phyloP scores from a whole-genome alignment of 2,113 vertebrate species.

The Heptranchias perlo region DNA sequence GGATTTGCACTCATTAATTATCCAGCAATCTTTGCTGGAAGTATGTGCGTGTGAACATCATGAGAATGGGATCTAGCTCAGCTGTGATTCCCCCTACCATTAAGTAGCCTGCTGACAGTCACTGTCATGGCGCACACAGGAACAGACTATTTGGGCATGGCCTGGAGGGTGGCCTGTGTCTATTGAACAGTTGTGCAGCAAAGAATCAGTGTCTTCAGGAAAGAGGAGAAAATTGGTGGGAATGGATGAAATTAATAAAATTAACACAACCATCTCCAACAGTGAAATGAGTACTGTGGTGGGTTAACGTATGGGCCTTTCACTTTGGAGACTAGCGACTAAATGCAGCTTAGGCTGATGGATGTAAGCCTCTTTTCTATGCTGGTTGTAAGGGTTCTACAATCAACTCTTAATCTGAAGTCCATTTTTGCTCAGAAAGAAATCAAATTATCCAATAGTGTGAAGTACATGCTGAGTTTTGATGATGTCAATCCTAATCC shows the following conservation, averaged over 20 bases:
- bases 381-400: no score
- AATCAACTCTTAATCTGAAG: background rate
- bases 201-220: background rate
- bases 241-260: background rate
- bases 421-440: background rate
- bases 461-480: background rate
- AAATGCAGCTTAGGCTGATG: background rate
- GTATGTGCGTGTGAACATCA: background rate
- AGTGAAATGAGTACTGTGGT: background rate
- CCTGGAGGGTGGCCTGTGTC: background rate
- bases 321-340: background rate
- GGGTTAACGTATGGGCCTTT: background rate
- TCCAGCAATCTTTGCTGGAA: background rate
- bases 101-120: background rate
- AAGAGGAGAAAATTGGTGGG: background rate
- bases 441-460: background rate
- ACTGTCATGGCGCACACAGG: background rate
- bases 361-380: background rate
- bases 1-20: background rate
- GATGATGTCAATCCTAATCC: background rate
- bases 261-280: background rate
- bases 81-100: background rate
- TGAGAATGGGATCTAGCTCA: background rate
- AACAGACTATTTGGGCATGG: background rate
- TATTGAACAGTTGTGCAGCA: background rate